A percentile compares a stretch with the other conserved stretches of the same genome.
phyloP scores from a whole-genome alignment of 2,888 invertebrate genomes.

The Antheraea assamensis region DNA sequence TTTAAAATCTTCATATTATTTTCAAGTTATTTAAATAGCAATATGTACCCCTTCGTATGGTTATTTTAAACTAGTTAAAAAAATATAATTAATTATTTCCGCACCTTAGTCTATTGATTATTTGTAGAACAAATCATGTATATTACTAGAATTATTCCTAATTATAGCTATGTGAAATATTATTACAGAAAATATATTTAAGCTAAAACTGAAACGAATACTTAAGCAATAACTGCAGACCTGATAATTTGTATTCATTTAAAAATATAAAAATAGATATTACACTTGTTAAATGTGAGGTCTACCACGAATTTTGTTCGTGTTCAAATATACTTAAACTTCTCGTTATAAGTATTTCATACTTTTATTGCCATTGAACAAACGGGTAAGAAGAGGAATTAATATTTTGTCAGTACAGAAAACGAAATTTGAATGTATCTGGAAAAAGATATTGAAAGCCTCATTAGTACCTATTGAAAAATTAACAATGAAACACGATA shows the following conservation, averaged over 20 bases:
- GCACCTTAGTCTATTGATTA: no score
- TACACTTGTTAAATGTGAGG: background rate
- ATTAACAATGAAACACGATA: background rate
- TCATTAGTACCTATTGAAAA: background rate
- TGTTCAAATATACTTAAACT: background rate
- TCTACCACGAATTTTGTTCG: background rate
- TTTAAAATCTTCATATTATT: background rate
- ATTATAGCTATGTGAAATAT: no score
- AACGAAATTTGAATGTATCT: background rate
- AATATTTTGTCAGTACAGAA: background rate
- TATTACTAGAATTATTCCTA: no score
- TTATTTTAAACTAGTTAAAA: no score
- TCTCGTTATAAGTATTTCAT: background rate
- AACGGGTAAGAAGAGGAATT: background rate
- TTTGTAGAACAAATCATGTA: no score
- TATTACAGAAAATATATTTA: no score
- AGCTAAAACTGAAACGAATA: no score
- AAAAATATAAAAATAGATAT: background rate
- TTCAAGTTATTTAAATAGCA: no score
- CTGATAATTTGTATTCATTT: background rate
- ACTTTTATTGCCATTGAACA: background rate
- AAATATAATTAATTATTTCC: no score
- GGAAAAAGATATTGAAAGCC: background rate
- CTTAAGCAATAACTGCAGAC: no score
- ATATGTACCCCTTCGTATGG: background rate